phyloP scores from a whole-genome alignment of 2,888 invertebrate species.

The Automeris io region DNA sequence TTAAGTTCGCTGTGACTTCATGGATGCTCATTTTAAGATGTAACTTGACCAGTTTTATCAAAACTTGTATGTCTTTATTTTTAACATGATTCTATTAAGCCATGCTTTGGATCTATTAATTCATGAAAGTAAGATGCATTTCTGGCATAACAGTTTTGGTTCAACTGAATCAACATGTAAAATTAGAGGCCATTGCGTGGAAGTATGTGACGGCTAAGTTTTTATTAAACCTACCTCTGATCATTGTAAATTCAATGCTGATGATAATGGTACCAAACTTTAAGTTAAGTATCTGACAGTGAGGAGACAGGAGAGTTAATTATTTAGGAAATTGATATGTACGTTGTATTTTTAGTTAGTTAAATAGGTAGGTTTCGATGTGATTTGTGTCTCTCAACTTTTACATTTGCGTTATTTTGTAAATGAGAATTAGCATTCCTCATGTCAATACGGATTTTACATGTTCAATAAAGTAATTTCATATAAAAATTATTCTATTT shows the following conservation, averaged over 20 bases:
- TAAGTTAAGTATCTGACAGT: slow-evolving; percentile 53
- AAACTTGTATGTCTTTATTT: slow-evolving; percentile 59
- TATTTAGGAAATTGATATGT: slow-evolving; percentile 71
- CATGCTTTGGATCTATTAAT: slow-evolving; percentile 53
- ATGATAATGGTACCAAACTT: slow-evolving; percentile 72
- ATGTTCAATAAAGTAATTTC: slow-evolving; percentile 79
- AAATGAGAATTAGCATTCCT: slow-evolving; percentile 78
- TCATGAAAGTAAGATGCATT: slow-evolving; percentile 39
- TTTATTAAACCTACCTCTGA: slow-evolving; percentile 73
- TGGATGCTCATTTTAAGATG: slow-evolving; percentile 66
- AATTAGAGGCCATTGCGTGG: slow-evolving; percentile 69
- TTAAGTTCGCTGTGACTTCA: slow-evolving; percentile 74
- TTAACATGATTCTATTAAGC: slow-evolving; percentile 45
- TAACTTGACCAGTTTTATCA: slow-evolving; percentile 64
- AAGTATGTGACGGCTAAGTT: slow-evolving; percentile 56
- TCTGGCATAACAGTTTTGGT: slow-evolving; percentile 64
- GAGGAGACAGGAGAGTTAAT: slow-evolving; percentile 26
- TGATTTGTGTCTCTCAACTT: slow-evolving; percentile 77
- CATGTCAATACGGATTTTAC: slow-evolving; percentile 78
- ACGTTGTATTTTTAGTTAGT: slow-evolving; percentile 77
- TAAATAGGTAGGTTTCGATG: slow-evolving; percentile 72
- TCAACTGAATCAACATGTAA: slow-evolving; percentile 63
- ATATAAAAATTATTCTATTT: slow-evolving; percentile 60
- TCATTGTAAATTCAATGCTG: slow-evolving; percentile 73
- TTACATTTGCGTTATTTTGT: slow-evolving; percentile 77